Conservation (phyloP, 2,113 vertebrate species). For the Gadus chalcogrammus region DNA sequence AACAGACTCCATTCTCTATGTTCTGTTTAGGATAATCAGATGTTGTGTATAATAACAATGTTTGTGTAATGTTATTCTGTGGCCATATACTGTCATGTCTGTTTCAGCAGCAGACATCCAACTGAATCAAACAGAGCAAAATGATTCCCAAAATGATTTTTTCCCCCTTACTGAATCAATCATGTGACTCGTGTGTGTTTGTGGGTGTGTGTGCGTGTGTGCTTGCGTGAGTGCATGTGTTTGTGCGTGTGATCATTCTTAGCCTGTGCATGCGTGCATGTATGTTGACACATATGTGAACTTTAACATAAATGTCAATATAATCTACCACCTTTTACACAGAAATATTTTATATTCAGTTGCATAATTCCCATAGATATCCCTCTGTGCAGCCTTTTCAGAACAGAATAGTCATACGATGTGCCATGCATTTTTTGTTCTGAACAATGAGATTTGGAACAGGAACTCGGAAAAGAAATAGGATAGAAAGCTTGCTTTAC, state of each 20-base stretch:
- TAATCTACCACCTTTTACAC: neutral
- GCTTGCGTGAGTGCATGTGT: slow-evolving; percentile 9
- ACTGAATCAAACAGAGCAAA: slow-evolving; percentile 29
- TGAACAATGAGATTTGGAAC: no score
- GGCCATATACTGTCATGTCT: slow-evolving; percentile 2
- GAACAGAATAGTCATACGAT: no score
- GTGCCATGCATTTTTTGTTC: no score
- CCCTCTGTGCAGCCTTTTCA: no score
- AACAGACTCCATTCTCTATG: slow-evolving; percentile 10
- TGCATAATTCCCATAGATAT: no score
- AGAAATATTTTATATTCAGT: no score
- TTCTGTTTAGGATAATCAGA: slow-evolving; percentile 4
- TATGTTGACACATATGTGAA: neutral
- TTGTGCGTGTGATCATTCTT: slow-evolving; percentile 9
- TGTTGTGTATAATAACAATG: neutral
- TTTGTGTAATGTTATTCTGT: slow-evolving; percentile 1
- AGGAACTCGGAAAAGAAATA: no score
- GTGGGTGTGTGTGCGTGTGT: neutral
- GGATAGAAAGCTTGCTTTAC: no score
- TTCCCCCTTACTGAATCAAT: slow-evolving; percentile 11
- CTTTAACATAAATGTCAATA: neutral
- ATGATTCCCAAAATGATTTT: slow-evolving; percentile 31
- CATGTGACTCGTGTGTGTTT: neutral
- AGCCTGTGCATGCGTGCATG: neutral
- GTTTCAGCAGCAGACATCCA: slow-evolving; percentile 17